Evolutionary conservation across 2,888 invertebrate genomes (phyloP), one percentile per base, ranked within the genome.

Genomic region (Yponomeuta plumbellus): DNA sequence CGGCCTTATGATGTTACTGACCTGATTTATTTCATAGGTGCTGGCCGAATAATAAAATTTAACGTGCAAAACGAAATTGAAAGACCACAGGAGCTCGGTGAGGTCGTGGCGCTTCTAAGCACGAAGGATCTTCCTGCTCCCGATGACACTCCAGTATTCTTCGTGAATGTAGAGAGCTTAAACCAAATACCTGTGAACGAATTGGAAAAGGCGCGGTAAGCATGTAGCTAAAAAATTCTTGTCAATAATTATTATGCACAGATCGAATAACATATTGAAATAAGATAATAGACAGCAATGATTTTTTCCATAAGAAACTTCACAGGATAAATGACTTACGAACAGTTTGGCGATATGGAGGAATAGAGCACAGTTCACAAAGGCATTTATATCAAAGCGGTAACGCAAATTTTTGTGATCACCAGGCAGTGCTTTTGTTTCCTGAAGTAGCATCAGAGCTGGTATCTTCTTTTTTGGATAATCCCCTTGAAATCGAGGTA

Each of bases 131-230:
- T 91, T 67, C 90, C 90, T 13, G 84, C 89, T 0, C 72, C 75
- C 59, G 88, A 90, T 70, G 90, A 90, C 69, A 66, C 75, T 8
- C 86, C 89, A 10, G 74, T 88, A 52, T 69, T 88, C 62, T 88
- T 88, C 71, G 75, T 88, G 6, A 88, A 86, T 70, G 71, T 89
- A 20, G 81, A 80, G 61, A 77, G 71, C 52, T 71, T 91, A 57
- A 74, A 69, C 26, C 79, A 84, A 66, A 67, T 81, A 20, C 90
- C 90, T n/a, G 40, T 79, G 1, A 71, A 77, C 17, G 74, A 79
- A 67, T 72, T 90, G 10, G 78, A 73, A 67, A 77, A 79, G 67
- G 71, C 79, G 56, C 76, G 80, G 89, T 88, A 69, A 72, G 68
- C 64, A 58, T 17, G 0, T 8, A 34, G 34, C 4, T 61, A 61